Base-by-base conservation (phyloP, 2,797 vertebrate species). In the Cuculus canorus region DNA sequence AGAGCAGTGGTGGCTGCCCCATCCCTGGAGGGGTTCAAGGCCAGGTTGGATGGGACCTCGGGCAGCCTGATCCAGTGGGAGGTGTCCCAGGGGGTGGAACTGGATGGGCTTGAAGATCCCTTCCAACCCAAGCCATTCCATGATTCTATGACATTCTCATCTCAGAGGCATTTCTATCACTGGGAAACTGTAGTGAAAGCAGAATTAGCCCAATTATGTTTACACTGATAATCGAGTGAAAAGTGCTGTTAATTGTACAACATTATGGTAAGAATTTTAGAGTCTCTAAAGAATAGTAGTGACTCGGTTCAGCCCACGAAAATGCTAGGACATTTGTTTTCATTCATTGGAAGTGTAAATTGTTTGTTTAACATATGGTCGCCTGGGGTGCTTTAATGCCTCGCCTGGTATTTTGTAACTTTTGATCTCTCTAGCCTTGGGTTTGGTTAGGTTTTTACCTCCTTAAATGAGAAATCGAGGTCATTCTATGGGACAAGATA, bases 401-500 rank as follows among this genome's bases (percentile, higher is more conserved):
- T 93, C 71, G 5, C 79, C 92, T 47, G 82, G 76, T 95, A 83
- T 95, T 95, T 95, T 92, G 65, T 0, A 88, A 90, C 87, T 93
- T 97, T 96, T 96, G 92, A 96, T 96, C 87, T 95, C 81, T 61
- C 63, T 79, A 79, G 65, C 82, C 25, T 25, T 82, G 91, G 91
- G 98, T 98, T 92, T 98, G 97, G 52, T 79, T 84, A 43, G 30
- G 8, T 86, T 79, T 82, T 65, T 13, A 7, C 28, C 45, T 80
- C 90, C 88, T 93, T 82, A 94, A 65, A 98, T 97, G 97, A 98
- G 96, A 97, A 87, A 97, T 96, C 97, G 95, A 96, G 94, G 97
- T 97, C 96, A 95, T 97, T 96, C 98, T 97, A 28, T 71, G 94
- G 97, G 92, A 97, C 97, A 98, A 98, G 94, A 98, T 97, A 98